Evolutionary conservation across 1,140 invertebrate species (phyloP).

Genomic region (Monomorium pharaonis): DNA sequence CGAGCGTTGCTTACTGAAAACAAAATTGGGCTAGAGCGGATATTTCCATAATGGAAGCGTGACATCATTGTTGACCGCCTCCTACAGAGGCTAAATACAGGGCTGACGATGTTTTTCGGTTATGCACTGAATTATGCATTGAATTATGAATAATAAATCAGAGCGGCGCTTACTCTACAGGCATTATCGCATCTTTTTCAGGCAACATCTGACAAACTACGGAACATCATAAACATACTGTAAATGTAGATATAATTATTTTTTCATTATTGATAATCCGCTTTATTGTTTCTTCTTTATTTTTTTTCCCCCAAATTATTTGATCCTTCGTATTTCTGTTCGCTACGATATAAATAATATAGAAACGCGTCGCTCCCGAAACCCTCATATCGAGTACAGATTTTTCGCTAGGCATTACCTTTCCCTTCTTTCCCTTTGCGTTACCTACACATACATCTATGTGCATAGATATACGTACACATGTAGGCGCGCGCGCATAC

Average conservation of each 20-base stretch:
- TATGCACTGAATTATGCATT: conserved; percentile 50
- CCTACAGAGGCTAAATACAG: conserved; percentile 42
- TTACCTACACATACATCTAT: neutral
- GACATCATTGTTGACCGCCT: conserved; percentile 49
- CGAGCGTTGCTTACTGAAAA: conserved; percentile 29
- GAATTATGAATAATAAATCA: conserved; percentile 57
- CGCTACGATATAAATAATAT: conserved; percentile 33
- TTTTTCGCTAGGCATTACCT: conserved; percentile 24
- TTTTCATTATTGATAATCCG: neutral
- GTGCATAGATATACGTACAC: neutral
- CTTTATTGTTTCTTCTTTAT: neutral
- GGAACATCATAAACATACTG: neutral
- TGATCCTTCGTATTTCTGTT: conserved; percentile 7
- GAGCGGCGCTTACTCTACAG: neutral
- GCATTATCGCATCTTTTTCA: conserved; percentile 26
- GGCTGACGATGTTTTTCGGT: conserved; percentile 39
- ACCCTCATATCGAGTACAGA: conserved; percentile 58
- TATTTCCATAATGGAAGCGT: conserved; percentile 49
- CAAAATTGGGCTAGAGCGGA: conserved; percentile 39
- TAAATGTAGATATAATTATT: neutral
- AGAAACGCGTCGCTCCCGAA: neutral
- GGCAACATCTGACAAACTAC: neutral
- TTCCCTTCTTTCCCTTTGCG: neutral
- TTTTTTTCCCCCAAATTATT: neutral
- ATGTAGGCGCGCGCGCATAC: neutral